Conservation (phyloP, 23 tunicate genomes). For the Styela plicata region DNA sequence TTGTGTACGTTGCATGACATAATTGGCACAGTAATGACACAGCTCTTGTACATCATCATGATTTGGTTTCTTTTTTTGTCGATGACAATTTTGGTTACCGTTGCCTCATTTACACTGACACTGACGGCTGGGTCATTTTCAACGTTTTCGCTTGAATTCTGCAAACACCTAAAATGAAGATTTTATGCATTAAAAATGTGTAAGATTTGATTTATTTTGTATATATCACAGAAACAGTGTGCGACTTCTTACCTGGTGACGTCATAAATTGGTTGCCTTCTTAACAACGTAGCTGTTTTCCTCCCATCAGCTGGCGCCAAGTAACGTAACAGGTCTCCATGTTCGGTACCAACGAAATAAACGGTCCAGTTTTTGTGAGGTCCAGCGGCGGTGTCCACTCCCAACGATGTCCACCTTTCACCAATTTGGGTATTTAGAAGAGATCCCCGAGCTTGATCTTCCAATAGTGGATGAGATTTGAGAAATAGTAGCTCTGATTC, state of each 20-base stretch:
- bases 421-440: slow-evolving; percentile 65
- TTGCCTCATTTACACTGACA: too few species aligned
- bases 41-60: slow-evolving; percentile 53
- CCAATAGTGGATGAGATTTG: slow-evolving; percentile 74
- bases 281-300: slow-evolving; percentile 31
- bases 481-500: slow-evolving; percentile 63
- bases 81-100: background rate
- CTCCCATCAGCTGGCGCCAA: slow-evolving; percentile 33
- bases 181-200: too few species aligned
- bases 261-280: slow-evolving; percentile 47
- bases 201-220: too few species aligned
- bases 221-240: too few species aligned
- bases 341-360: slow-evolving; percentile 49
- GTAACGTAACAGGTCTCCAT: slow-evolving; percentile 47
- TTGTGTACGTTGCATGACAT: slow-evolving; percentile 35
- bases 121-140: too few species aligned
- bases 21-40: slow-evolving; percentile 61
- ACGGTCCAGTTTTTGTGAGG: slow-evolving; percentile 44
- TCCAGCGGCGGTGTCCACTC: slow-evolving; percentile 34
- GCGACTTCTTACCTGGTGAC: slow-evolving; percentile 41
- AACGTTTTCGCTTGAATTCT: background rate
- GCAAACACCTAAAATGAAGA: background rate
- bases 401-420: slow-evolving; percentile 48
- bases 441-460: slow-evolving; percentile 59
- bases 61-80: slow-evolving; percentile 24